These are phyloP conservation scores for Heliconius eleuchia DNA, from an alignment of 1,140 invertebrate species.

Conservation along the genomic window DNA sequence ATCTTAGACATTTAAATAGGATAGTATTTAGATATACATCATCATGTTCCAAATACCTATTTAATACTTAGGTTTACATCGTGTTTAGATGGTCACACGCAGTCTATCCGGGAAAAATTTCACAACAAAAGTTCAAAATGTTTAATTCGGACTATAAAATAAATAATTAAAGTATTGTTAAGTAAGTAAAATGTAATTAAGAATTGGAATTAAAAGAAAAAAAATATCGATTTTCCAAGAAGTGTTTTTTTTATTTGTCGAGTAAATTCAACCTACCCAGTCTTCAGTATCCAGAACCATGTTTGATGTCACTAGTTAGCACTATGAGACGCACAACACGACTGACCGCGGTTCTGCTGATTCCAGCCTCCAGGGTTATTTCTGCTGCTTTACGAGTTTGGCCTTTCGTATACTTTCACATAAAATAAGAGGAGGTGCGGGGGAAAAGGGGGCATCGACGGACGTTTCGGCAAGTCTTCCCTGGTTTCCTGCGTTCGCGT, in stretches of 20 bases:
- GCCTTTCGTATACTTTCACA: constrained; percentile 72
- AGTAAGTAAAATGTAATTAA: neutral
- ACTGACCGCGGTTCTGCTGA: constrained; percentile 65
- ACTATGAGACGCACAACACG: constrained; percentile 80
- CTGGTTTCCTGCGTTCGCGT: constrained; percentile 62
- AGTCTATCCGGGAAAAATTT: too few species aligned
- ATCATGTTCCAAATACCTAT: neutral
- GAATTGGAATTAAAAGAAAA: neutral
- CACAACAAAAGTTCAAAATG: too few species aligned
- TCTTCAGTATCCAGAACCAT: constrained; percentile 80
- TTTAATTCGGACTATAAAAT: too few species aligned
- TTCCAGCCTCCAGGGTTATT: constrained; percentile 80
- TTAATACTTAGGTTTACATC: too few species aligned
- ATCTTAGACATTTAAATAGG: neutral
- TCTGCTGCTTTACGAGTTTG: constrained; percentile 70
- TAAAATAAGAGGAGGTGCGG: constrained; percentile 57
- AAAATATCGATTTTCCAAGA: neutral
- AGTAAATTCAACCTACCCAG: constrained; percentile 68
- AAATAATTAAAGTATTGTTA: too few species aligned
- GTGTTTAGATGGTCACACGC: too few species aligned
- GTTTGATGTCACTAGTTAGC: constrained; percentile 77
- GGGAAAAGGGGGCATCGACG: constrained; percentile 43
- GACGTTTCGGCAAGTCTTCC: constrained; percentile 55
- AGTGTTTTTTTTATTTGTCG: constrained; percentile 12
- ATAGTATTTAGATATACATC: neutral